These are phyloP conservation scores for Drosophila elegans DNA, from an alignment of 1,140 invertebrate species.

Conservation along the genomic window DNA sequence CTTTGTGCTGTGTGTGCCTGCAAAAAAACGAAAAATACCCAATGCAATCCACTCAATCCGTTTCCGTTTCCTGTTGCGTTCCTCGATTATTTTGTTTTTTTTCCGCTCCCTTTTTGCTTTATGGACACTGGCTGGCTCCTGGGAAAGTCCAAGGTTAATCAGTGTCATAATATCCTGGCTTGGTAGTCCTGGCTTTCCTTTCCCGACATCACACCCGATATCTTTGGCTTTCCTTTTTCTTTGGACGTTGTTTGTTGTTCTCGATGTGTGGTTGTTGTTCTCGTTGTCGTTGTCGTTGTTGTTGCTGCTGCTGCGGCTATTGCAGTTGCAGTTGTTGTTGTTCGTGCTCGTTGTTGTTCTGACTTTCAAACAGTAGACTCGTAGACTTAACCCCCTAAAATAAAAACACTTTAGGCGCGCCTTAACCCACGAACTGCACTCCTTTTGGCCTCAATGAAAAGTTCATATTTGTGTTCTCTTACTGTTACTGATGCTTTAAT, in stretches of 20 bases:
- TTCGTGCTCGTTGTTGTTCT: conserved; percentile 52
- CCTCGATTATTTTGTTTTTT: conserved; percentile 18
- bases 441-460: background rate
- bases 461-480: conserved; percentile 22
- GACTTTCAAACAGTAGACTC: conserved; percentile 26
- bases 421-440: conserved; percentile 21
- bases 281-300: conserved; percentile 12
- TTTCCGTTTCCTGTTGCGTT: conserved; percentile 51
- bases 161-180: conserved; percentile 30
- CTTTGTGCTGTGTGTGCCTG: conserved; percentile 49
- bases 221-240: conserved; percentile 21
- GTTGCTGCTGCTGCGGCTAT: conserved; percentile 13
- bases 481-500: conserved; percentile 48
- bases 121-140: conserved; percentile 17
- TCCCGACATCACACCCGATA: background rate
- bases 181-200: conserved; percentile 27
- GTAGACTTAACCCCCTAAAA: conserved; percentile 20
- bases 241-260: conserved; percentile 22
- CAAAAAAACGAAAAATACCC: conserved; percentile 1
- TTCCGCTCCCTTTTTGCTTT: conserved; percentile 6
- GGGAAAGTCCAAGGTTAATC: conserved; percentile 13
- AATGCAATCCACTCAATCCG: conserved; percentile 10
- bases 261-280: conserved; percentile 24
- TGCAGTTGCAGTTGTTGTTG: conserved; percentile 39
- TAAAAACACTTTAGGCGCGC: conserved; percentile 4